These are phyloP conservation scores for Hydropsyche tenuis DNA, from an alignment of 1,140 invertebrate species.

Conservation along the genomic window DNA sequence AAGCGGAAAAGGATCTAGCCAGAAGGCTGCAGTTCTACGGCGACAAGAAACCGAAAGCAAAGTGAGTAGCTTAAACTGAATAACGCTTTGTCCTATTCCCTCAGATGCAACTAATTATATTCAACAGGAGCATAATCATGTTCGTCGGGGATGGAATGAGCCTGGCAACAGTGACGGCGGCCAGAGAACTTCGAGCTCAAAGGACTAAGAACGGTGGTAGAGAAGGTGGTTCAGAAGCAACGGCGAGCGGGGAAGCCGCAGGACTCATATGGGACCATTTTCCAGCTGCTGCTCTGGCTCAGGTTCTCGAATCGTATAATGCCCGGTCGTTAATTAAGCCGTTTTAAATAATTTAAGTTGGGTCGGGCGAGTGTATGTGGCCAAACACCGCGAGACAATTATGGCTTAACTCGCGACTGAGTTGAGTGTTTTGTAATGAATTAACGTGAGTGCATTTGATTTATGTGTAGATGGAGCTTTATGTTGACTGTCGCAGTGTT, in stretches of 20 bases:
- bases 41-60: constrained; percentile 64
- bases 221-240: constrained; percentile 56
- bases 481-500: no score
- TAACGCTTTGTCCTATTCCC: no score
- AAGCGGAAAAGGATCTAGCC: constrained; percentile 69
- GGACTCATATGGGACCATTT: constrained; percentile 76
- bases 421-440: no score
- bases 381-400: not conserved
- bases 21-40: constrained; percentile 65
- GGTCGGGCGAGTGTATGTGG: not conserved
- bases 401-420: no score
- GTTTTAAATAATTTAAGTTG: constrained; percentile 4
- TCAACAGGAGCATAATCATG: constrained; percentile 69
- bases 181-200: constrained; percentile 62
- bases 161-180: constrained; percentile 76
- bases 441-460: no score
- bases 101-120: constrained; percentile 9
- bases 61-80: constrained; percentile 56
- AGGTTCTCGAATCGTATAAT: constrained; percentile 62
- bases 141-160: constrained; percentile 86
- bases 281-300: constrained; percentile 72
- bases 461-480: no score
- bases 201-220: constrained; percentile 66
- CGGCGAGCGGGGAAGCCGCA: constrained; percentile 64
- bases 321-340: not conserved